Base-by-base conservation (phyloP, 2,113 vertebrate genomes). In the Melanocharis versteri region DNA sequence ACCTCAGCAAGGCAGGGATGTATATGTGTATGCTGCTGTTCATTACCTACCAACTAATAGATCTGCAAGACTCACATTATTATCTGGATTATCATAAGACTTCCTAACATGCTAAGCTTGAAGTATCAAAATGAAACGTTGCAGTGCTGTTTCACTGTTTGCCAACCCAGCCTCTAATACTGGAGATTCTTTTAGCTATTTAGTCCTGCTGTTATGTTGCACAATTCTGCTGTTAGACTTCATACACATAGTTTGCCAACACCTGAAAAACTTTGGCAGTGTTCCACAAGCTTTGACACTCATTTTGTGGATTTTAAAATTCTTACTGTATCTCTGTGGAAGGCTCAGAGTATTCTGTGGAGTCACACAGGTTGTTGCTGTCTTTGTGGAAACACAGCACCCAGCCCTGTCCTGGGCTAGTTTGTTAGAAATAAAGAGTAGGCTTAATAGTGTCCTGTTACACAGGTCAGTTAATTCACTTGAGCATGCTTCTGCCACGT, bases 211-310 rank as follows among this genome's bases (percentile, higher is more conserved):
- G 31, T 66, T 93, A 23, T 0, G 12, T 47, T 83, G 72, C 83
- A 50, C 42, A 83, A 6, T 65, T 61, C 22, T 45, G 11, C 56
- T 47, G 2, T 53, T 83, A 20, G 40, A 20, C 53, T 83, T 69
- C 37, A 31, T 28, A 9, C 1, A 1, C 0, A 0, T 31, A 19
- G 31, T 72, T 44, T 64, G 8, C 27, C 9, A 33, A 22, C 61
- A 27, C 18, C 45, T 65, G 71, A 62, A 77, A 26, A 90, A 19
- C 13, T 54, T 8, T 14, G 0, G 1, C 20, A 13, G 62, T 37
- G 15, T 51, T 88, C 39, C 20, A 1, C 35, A 51, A 35, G 19
- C 40, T 85, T 66, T 60, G 51, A 37, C 0, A 2, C 27, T 69
- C 3, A 12, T 50, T 65, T 90, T 76, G 28, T 2, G 0, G 8